Percentiles rank a stretch among this genome's conserved stretches.
Evolutionary conservation across 2,888 invertebrate genomes (phyloP).

Genomic region (Apodemia duryi): DNA sequence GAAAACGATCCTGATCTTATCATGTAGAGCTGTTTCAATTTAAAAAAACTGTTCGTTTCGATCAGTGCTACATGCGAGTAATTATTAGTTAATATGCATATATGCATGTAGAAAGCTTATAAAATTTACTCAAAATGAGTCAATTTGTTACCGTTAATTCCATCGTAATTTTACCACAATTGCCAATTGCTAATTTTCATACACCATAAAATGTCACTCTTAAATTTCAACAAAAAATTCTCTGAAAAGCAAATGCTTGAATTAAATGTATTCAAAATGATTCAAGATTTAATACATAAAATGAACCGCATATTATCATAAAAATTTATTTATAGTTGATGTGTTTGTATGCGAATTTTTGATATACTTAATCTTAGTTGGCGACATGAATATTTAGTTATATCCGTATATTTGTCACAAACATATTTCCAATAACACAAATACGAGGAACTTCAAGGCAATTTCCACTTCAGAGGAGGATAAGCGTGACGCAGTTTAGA

Average conservation of each 20-base stretch:
- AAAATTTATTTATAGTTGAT: slow-evolving; percentile 1
- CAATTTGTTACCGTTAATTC: neutral
- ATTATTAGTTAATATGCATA: no score
- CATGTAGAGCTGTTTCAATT: slow-evolving; percentile 4
- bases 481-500: neutral
- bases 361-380: neutral
- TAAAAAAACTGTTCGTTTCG: slow-evolving; percentile 3
- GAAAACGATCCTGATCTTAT: slow-evolving; percentile 13
- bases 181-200: neutral
- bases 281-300: slow-evolving; percentile 4
- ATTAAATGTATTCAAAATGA: slow-evolving; percentile 5
- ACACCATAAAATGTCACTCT: neutral
- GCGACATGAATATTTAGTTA: neutral
- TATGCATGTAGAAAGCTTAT: no score
- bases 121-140: neutral
- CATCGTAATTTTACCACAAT: neutral
- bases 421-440: neutral
- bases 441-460: slow-evolving; percentile 5
- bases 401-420: neutral
- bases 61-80: neutral
- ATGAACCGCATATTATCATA: neutral
- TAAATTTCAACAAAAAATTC: neutral
- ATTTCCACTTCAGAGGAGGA: neutral
- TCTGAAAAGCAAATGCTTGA: neutral
- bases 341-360: neutral